Evolutionary conservation across 2,797 vertebrate genomes (phyloP).

Genomic region (Meriones psammophilus): DNA sequence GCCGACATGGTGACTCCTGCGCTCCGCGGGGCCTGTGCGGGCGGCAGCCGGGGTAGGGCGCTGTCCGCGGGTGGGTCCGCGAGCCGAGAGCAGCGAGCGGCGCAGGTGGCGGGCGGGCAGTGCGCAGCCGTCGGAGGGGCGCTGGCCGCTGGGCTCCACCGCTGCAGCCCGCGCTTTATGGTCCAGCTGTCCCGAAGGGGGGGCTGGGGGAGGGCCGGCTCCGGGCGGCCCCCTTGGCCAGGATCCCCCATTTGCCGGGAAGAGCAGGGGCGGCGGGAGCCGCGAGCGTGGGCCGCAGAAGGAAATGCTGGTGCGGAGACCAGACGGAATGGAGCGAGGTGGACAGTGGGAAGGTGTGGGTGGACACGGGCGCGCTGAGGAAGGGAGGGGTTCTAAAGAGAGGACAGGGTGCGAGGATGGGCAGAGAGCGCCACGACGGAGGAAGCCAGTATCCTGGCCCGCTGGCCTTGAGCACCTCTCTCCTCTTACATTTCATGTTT

Average conservation of each 20-base stretch:
- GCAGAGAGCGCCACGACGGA: too few relatives aligned
- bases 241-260: conserved; percentile 44
- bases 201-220: conserved; percentile 72
- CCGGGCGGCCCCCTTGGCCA: conserved; percentile 75
- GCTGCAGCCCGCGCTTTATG: conserved; percentile 66
- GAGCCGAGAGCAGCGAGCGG: neutral
- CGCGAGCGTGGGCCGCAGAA: neutral
- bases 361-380: neutral
- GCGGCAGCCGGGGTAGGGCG: neutral
- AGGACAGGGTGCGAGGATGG: neutral
- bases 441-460: neutral
- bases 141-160: neutral
- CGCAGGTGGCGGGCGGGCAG: conserved; percentile 53
- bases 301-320: neutral
- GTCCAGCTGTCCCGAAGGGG: neutral
- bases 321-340: neutral
- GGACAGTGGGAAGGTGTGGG: neutral
- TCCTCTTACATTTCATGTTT: neutral
- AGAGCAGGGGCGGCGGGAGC: conserved; percentile 36
- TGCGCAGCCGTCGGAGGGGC: conserved; percentile 67
- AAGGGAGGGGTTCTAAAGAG: too few relatives aligned
- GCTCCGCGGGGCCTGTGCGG: neutral
- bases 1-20: conserved; percentile 82
- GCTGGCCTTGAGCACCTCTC: neutral
- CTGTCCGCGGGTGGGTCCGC: neutral